phyloP scores from a whole-genome alignment of 30 jellyfish, hydroid and myxozoan species.

The Cassiopea andromeda region DNA sequence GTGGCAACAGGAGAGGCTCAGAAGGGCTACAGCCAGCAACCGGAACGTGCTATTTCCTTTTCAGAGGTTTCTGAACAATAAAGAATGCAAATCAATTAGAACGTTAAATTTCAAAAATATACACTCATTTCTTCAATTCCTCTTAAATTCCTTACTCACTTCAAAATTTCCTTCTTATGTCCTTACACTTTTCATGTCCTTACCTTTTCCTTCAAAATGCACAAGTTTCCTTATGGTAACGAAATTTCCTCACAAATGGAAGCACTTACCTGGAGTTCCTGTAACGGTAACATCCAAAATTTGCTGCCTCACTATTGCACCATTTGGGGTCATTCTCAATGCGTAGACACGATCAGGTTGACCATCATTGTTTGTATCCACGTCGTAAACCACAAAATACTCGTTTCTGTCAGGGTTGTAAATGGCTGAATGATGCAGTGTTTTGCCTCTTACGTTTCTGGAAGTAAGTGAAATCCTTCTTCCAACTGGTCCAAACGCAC shows the following conservation, averaged over 20 bases:
- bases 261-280: conserved; percentile 1
- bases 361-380: conserved; percentile 64
- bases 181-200: too few species aligned
- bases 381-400: conserved; percentile 70
- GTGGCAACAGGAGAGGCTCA: too few species aligned
- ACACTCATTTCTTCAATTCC: too few species aligned
- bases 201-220: too few species aligned
- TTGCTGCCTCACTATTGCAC: conserved; percentile 32
- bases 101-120: too few species aligned
- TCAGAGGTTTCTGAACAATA: too few species aligned
- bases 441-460: conserved; percentile 31
- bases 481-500: conserved; percentile 69
- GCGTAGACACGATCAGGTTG: conserved; percentile 63
- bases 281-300: conserved; percentile 44
- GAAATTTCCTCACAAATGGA: neutral
- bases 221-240: too few species aligned
- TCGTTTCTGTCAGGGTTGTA: conserved; percentile 57
- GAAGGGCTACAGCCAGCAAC: too few species aligned
- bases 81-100: too few species aligned
- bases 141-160: too few species aligned
- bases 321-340: conserved; percentile 46
- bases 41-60: too few species aligned
- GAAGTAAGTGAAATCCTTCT: conserved; percentile 47
- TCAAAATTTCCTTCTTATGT: too few species aligned
- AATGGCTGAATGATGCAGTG: conserved; percentile 59